A percentile compares a stretch with the other conserved stretches of the same genome.
phyloP scores from a whole-genome alignment of 1,140 invertebrate genomes.

The Chironomus striatipennis region DNA sequence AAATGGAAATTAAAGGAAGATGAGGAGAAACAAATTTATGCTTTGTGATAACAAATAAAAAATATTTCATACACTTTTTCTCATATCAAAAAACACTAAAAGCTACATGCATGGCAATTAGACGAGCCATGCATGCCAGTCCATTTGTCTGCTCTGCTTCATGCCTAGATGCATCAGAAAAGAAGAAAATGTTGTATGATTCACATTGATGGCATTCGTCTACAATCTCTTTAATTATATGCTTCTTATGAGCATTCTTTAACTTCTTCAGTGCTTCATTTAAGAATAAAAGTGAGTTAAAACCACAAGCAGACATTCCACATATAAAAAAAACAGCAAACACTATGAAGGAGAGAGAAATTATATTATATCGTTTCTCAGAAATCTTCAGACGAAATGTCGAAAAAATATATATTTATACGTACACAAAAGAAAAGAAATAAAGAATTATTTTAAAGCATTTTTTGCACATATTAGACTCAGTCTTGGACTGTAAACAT shows the following conservation, averaged over 20 bases:
- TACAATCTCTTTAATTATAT: neutral
- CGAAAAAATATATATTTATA: too few species aligned
- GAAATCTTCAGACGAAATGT: neutral
- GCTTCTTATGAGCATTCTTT: neutral
- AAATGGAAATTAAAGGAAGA: neutral
- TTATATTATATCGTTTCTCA: neutral
- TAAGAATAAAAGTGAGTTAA: too few species aligned
- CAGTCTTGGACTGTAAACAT: neutral
- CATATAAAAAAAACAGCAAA: too few species aligned
- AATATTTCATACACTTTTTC: neutral
- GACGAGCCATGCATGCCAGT: too few species aligned
- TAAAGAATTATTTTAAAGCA: too few species aligned
- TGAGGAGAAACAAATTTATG: neutral
- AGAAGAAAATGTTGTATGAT: neutral
- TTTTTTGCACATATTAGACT: too few species aligned
- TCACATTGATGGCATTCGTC: slow-evolving; percentile 1
- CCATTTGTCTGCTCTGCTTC: neutral
- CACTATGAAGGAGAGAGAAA: too few species aligned
- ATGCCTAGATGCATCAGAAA: neutral
- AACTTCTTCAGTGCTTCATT: neutral
- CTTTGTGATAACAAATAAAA: neutral
- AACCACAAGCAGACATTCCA: too few species aligned
- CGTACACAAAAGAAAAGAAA: too few species aligned
- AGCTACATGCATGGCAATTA: too few species aligned
- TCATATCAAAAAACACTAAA: too few species aligned